Conservation (phyloP, 2,797 vertebrate genomes). For the Graptemys geographica region DNA sequence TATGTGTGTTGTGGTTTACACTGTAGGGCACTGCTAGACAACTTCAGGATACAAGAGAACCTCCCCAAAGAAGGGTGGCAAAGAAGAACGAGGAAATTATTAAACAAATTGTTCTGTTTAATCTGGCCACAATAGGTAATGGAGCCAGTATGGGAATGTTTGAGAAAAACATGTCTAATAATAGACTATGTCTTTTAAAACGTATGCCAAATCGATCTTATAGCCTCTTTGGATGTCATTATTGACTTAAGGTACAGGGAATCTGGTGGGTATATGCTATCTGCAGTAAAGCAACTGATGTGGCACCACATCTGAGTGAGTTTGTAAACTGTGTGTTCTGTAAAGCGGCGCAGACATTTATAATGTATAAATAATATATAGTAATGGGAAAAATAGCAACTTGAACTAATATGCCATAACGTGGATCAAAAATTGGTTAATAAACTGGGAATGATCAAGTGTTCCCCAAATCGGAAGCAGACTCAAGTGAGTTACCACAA, state of each 20-base stretch:
- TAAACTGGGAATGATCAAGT: not conserved
- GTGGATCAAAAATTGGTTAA: not conserved
- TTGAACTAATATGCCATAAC: not conserved
- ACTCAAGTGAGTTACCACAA: not conserved
- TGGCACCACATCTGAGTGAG: constrained; percentile 11
- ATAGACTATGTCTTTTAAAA: not conserved
- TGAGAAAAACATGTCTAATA: constrained; percentile 19
- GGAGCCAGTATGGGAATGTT: constrained; percentile 4
- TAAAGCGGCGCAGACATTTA: not conserved
- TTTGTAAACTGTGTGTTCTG: not conserved
- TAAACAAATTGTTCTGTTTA: constrained; percentile 18
- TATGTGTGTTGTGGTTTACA: not conserved
- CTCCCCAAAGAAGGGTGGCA: not conserved
- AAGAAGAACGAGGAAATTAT: not conserved
- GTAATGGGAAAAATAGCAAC: constrained; percentile 4
- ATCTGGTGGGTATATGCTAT: not conserved
- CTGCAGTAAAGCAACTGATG: not conserved
- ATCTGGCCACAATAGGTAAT: constrained; percentile 1
- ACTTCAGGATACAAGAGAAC: not conserved
- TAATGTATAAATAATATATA: not conserved
- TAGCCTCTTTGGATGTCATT: not conserved
- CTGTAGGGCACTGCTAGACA: not conserved
- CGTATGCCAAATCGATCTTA: constrained; percentile 34
- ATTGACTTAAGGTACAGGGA: constrained; percentile 30
- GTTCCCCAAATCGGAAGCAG: constrained; percentile 20